Conservation (phyloP, 1,140 invertebrate species). For the Uloborus diversus region DNA sequence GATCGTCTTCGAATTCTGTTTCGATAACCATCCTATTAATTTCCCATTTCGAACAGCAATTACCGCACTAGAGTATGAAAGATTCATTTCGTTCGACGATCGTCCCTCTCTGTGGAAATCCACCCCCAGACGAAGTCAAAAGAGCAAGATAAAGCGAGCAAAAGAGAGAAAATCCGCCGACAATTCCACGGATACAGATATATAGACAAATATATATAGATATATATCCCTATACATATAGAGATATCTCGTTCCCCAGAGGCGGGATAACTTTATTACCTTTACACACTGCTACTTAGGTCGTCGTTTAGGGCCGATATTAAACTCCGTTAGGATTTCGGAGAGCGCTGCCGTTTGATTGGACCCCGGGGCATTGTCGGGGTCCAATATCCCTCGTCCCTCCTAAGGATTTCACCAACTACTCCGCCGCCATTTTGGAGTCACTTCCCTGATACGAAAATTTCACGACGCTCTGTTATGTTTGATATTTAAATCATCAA, state of each 20-base stretch:
- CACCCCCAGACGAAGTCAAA: conserved; percentile 23
- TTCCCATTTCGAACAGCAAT: too few relatives aligned
- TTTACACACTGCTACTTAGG: conserved; percentile 55
- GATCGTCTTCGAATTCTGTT: too few relatives aligned
- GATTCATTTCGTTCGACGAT: too few relatives aligned
- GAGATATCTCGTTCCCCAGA: conserved; percentile 9
- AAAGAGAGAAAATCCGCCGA: conserved; percentile 21
- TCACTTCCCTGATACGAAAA: too few relatives aligned
- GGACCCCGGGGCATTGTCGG: conserved; percentile 16
- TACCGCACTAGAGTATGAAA: too few relatives aligned
- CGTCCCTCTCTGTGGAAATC: not conserved
- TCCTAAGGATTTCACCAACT: too few relatives aligned
- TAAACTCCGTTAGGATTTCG: conserved; percentile 32
- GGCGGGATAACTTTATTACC: conserved; percentile 56
- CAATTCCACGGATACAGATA: not conserved
- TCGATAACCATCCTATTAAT: too few relatives aligned
- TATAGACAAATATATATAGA: not conserved
- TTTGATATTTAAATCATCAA: too few relatives aligned
- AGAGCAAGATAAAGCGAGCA: conserved; percentile 36
- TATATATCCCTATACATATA: not conserved
- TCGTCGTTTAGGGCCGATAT: conserved; percentile 55
- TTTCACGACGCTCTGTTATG: too few relatives aligned
- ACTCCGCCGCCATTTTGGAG: too few relatives aligned
- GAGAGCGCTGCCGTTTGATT: conserved; percentile 38
- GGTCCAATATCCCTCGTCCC: not conserved